Evolutionary conservation across 2,113 vertebrate species (phyloP), one percentile per base, ranked within the genome.

Genomic region (Sebastes fasciatus): DNA sequence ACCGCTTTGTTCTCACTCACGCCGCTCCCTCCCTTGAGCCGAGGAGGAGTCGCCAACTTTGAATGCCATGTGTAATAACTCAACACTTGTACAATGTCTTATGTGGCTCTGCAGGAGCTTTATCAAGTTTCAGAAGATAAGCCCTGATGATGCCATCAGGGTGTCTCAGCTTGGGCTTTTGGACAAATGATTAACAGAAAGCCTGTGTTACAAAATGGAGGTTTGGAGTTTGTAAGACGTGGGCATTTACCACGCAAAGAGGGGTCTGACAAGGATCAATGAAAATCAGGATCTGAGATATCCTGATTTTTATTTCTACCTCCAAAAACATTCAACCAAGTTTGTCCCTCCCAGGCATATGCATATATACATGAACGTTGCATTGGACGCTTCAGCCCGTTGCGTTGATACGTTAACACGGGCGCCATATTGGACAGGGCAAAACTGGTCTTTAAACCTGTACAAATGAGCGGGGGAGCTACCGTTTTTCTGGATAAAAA

Each of bases 71-170:
- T 34, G 34, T 34, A 34, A 34, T 34, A 34, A 34, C 34, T 34
- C 34, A 34, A 34, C 34, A 34, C 34, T 34, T 34, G 34, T 34
- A 34, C 34, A 34, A 14, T 21, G 64, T 45, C 9, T 76, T 42
- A 10, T n/a, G 45, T 19, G 19, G 19, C 12, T 57, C 19, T 40
- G n/a, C 34, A 19, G 51, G 2, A 13, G 34, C 48, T 80, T 74
- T 80, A 14, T 54, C 34, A 80, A 57, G 40, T 21, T 71, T 12
- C n/a, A n/a, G 61, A 55, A 63, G 61, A 72, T 43, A 48, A 74
- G 19, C 23, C 46, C 34, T 1, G 4, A 8, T 34, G 48, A 62
- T 76, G 65, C 57, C 48, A 64, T 67, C 46, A 63, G 13, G 52
- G 69, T 57, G 6, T 23, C 40, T 72, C 19, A 14, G 52, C 65